Evolutionary conservation across 2,888 invertebrate genomes (phyloP), one percentile per base, ranked within the genome.

Genomic region (Erebia epiphron): DNA sequence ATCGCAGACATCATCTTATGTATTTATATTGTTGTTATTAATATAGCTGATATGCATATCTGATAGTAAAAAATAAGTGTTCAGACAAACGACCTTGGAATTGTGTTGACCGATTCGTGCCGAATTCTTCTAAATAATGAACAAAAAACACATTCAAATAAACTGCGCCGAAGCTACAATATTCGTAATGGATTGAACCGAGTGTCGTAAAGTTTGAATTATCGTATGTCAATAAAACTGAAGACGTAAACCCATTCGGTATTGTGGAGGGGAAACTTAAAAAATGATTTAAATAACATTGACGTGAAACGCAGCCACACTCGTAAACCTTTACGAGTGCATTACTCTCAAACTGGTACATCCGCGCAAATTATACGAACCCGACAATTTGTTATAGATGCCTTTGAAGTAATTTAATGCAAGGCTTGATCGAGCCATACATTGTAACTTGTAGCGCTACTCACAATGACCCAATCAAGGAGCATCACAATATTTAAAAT

Each of bases 291-390:
- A 86, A 89, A 87, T 84, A 84, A 85, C 86, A 86, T 84, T 85
- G 83, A 82, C 81, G 82, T 80, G 80, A 84, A 87, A 85, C 81
- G 83, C 87, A 85, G 84, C 83, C 83, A 79, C 80, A 84, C 85
- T 86, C 87, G 86, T 92, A 90, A 93, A 92, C 86, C 84, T 92
- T 93, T 91, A 93, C 87, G 92, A 91, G 92, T 89, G 85, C 92
- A 89, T 92, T 92, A 90, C 90, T 86, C 92, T 90, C 88, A 83
- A 84, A 84, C 81, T 82, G 84, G 82, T 86, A 82, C 82, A 82
- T 80, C 83, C 83, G 83, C 80, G 86, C 87, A 87, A 90, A 88
- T 87, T 85, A 75, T 76, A 63, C 70, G 65, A 68, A 73, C 63
- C 70, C 46, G 68, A 75, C 69, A 73, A 71, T 69, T 71, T 71